These are phyloP conservation scores for Lindbergichthys nudifrons DNA, from an alignment of 2,797 vertebrate species.

Conservation along the genomic window DNA sequence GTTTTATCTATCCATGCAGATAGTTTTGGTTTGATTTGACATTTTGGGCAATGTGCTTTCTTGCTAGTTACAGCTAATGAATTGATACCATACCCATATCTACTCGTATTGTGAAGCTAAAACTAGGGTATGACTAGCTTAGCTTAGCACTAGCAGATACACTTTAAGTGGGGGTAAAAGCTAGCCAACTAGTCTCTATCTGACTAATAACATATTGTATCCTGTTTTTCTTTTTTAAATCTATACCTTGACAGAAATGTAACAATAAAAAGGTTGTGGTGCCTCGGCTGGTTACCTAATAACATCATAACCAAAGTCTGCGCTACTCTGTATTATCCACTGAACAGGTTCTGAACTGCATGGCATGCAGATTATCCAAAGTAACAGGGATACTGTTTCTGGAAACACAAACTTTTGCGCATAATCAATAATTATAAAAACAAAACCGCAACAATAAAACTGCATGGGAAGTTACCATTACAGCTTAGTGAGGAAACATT, in stretches of 20 bases:
- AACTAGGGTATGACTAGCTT: neutral
- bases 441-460: neutral
- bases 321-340: neutral
- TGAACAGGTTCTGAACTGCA: neutral
- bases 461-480: neutral
- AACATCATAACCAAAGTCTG: neutral
- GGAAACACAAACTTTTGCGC: neutral
- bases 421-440: neutral
- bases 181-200: no score
- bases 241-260: no score
- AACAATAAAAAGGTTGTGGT: neutral
- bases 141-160: neutral
- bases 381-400: neutral
- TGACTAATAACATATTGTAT: no score
- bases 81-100: no score
- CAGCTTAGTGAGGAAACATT: neutral
- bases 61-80: no score
- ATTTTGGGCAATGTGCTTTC: neutral
- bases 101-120: no score
- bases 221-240: neutral
- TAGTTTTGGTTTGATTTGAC: neutral
- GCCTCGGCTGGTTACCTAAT: neutral
- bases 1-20: neutral
- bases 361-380: neutral
- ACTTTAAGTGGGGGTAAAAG: no score